A percentile compares a stretch with the other conserved stretches of the same genome.
Conservation (phyloP, 2,113 vertebrate species). For the Neolamprologus hecqui region DNA sequence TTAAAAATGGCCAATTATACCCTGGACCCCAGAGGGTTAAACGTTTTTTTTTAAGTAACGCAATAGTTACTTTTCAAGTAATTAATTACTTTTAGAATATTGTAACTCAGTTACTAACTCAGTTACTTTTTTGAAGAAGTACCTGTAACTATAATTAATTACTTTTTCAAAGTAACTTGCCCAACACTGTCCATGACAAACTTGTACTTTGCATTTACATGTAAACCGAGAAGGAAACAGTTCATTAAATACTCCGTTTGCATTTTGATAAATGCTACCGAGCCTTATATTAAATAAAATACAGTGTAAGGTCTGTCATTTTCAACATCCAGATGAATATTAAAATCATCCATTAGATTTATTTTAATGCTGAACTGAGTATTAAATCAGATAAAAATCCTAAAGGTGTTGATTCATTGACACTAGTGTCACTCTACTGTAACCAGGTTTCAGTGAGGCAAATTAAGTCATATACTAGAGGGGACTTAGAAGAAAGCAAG, state of each 20-base stretch:
- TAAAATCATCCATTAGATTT: neutral
- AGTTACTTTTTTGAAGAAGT: neutral
- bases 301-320: neutral
- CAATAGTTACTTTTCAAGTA: neutral
- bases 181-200: neutral
- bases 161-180: neutral
- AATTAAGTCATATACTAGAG: neutral
- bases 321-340: neutral
- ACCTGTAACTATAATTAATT: neutral
- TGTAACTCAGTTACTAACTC: neutral
- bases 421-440: neutral
- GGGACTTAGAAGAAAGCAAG: neutral
- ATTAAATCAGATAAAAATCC: neutral
- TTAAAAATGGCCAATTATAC: neutral
- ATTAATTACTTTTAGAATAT: neutral
- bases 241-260: neutral
- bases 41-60: accelerated
- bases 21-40: neutral
- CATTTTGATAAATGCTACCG: neutral
- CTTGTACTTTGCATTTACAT: neutral
- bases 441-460: neutral
- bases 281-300: neutral
- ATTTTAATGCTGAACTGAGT: neutral
- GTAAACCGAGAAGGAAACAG: neutral
- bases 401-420: neutral